These are phyloP conservation scores for Platichthys flesus DNA, from an alignment of 2,113 vertebrate species.

Conservation along the genomic window DNA sequence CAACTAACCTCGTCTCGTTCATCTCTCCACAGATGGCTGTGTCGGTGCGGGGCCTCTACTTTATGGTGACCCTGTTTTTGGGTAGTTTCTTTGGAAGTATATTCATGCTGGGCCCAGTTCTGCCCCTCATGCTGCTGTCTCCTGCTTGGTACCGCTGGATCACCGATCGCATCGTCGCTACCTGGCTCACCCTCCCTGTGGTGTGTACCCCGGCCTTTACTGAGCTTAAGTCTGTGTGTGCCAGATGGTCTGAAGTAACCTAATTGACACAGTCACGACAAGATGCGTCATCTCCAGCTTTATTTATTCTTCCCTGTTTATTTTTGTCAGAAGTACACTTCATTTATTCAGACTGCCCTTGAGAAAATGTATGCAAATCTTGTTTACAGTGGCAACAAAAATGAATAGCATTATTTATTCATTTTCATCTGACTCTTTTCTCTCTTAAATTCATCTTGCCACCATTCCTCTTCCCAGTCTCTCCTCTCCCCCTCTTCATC, in stretches of 20 bases:
- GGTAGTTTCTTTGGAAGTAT: conserved; percentile 95
- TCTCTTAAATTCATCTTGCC: conserved; percentile 11
- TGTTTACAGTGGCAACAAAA: conserved; percentile 22
- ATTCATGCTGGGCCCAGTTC: conserved; percentile 92
- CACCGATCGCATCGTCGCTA: conserved; percentile 91
- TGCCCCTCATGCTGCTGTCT: conserved; percentile 93
- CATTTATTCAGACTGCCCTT: conserved; percentile 6
- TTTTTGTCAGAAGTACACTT: conserved; percentile 28
- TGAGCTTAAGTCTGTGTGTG: conserved; percentile 6
- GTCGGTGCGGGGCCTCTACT: conserved; percentile 92
- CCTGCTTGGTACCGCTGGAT: conserved; percentile 97
- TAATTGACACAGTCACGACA: neutral
- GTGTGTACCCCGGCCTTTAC: conserved; percentile 80
- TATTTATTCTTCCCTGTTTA: neutral
- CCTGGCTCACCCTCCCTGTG: conserved; percentile 96
- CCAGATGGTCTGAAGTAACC: conserved; percentile 31
- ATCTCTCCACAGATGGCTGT: conserved; percentile 87
- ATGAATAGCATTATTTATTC: conserved; percentile 12
- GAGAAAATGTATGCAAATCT: conserved; percentile 11
- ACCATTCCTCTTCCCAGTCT: conserved; percentile 34
- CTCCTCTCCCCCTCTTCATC: conserved; percentile 23
- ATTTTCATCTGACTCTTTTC: conserved; percentile 12
- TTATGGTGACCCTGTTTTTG: conserved; percentile 90
- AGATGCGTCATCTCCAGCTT: conserved; percentile 2
- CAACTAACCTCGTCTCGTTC: conserved; percentile 1